A percentile compares a stretch with the other conserved stretches of the same genome.
Conservation (phyloP, 1,140 invertebrate genomes). For the Eriosoma lanigerum region DNA sequence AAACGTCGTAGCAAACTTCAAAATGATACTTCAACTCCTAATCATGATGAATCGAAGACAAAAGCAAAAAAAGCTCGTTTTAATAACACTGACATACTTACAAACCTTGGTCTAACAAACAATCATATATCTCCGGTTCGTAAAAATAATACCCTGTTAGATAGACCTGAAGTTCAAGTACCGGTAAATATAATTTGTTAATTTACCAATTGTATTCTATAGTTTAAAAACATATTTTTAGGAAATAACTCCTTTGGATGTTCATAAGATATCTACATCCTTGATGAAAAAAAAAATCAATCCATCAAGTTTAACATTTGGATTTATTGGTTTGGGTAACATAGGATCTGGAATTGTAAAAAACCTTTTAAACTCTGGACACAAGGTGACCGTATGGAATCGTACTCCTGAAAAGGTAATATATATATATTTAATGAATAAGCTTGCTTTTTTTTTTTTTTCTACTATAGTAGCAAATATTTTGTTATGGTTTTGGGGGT, state of each 20-base stretch:
- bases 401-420: slow-evolving; percentile 84
- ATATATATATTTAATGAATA: not conserved
- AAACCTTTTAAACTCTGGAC: slow-evolving; percentile 90
- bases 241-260: slow-evolving; percentile 74
- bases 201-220: not conserved
- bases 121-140: not conserved
- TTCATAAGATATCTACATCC: slow-evolving; percentile 71
- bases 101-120: slow-evolving; percentile 11
- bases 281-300: slow-evolving; percentile 83
- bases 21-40: not conserved
- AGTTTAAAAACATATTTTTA: no score
- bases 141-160: slow-evolving; percentile 5
- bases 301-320: slow-evolving; percentile 84
- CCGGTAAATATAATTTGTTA: slow-evolving; percentile 23
- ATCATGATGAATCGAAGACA: not conserved
- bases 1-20: not conserved
- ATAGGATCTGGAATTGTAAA: slow-evolving; percentile 97
- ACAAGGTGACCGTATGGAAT: slow-evolving; percentile 93
- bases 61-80: slow-evolving; percentile 25
- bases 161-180: not conserved
- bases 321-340: slow-evolving; percentile 91
- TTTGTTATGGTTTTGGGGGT: not conserved
- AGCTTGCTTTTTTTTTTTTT: no score
- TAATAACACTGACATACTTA: not conserved
- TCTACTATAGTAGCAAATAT: not conserved